A percentile compares a stretch with the other conserved stretches of the same genome.
phyloP scores from a whole-genome alignment of 2,888 invertebrate species.

The Bombylius discolor region DNA sequence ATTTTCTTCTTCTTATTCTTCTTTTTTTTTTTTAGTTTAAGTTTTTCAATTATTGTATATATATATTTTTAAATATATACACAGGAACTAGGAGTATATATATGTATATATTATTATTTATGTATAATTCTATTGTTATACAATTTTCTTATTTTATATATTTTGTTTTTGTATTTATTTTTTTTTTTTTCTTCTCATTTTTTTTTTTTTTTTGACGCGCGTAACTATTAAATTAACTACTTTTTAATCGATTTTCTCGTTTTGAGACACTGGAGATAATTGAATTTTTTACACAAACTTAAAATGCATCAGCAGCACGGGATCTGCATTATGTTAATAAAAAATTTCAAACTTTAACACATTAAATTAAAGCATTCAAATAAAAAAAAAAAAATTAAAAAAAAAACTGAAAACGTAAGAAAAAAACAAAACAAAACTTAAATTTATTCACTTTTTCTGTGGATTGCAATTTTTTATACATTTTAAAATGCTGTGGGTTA shows the following conservation, averaged over 20 bases:
- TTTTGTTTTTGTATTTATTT: no score
- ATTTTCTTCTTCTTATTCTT: no score
- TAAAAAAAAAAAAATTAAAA: no score
- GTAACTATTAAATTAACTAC: not conserved
- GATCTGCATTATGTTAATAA: not conserved
- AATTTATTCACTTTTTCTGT: not conserved
- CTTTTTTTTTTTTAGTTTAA: not conserved
- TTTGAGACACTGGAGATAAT: not conserved
- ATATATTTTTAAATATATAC: constrained; percentile 9
- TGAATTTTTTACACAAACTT: not conserved
- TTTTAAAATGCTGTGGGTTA: no score
- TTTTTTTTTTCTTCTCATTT: no score
- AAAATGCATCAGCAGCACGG: constrained; percentile 2
- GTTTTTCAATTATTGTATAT: constrained; percentile 5
- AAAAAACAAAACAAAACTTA: not conserved
- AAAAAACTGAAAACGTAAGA: no score
- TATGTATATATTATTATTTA: not conserved
- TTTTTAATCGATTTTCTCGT: not conserved
- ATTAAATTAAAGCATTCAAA: not conserved
- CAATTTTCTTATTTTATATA: no score
- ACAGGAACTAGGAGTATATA: constrained; percentile 11
- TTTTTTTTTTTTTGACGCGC: not conserved
- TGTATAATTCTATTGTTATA: no score
- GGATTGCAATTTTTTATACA: no score
- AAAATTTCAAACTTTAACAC: not conserved